Evolutionary conservation across 2,888 invertebrate genomes (phyloP).

Genomic region (Octodonta nipae): DNA sequence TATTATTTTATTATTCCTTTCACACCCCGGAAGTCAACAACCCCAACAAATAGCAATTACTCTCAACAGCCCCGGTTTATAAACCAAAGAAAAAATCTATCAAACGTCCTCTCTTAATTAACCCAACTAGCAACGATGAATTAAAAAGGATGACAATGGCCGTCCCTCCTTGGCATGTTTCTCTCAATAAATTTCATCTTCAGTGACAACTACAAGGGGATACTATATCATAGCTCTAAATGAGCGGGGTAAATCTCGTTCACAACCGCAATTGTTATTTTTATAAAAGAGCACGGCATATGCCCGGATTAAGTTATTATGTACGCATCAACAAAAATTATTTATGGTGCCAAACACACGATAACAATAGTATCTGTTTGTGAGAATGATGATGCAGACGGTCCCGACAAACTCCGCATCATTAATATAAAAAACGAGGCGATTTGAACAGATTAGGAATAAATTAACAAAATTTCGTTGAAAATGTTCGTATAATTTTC

Average conservation of each 20-base stretch:
- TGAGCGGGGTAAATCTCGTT: slow-evolving; percentile 18
- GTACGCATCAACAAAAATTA: slow-evolving; percentile 18
- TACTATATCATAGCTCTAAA: slow-evolving; percentile 21
- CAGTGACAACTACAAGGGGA: slow-evolving; percentile 21
- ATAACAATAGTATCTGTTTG: too few species aligned
- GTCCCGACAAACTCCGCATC: too few species aligned
- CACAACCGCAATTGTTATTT: slow-evolving; percentile 23
- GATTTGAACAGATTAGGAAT: too few species aligned
- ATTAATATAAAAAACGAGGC: too few species aligned
- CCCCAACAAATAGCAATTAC: too few species aligned
- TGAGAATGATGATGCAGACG: too few species aligned
- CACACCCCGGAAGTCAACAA: too few species aligned
- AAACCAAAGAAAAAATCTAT: slow-evolving; percentile 3
- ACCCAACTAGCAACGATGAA: slow-evolving; percentile 5
- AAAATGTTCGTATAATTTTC: too few species aligned
- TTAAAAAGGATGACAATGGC: slow-evolving; percentile 4
- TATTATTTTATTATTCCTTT: too few species aligned
- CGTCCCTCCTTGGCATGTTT: slow-evolving; percentile 8
- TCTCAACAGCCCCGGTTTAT: too few species aligned
- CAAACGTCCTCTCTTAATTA: slow-evolving; percentile 5
- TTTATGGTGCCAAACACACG: too few species aligned
- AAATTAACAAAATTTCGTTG: too few species aligned
- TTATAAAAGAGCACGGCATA: slow-evolving; percentile 23
- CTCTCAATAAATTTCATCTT: slow-evolving; percentile 20
- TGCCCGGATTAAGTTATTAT: slow-evolving; percentile 25